Conservation (phyloP, 2,797 vertebrate species). For the Buphagus erythrorhynchus region DNA sequence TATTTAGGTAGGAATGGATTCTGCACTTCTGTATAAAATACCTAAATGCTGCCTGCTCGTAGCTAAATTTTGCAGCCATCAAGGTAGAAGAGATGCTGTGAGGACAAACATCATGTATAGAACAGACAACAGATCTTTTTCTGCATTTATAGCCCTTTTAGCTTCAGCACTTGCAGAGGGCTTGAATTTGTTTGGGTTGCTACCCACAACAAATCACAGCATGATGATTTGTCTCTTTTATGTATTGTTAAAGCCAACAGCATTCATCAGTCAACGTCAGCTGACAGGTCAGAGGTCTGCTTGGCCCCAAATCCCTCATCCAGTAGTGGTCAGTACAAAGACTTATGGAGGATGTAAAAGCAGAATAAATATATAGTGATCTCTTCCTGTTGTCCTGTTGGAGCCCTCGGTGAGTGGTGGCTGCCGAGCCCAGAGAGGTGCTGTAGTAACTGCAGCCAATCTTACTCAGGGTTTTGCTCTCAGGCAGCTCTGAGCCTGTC, state of each 20-base stretch:
- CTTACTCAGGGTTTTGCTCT: neutral
- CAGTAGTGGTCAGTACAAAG: neutral
- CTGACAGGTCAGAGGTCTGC: neutral
- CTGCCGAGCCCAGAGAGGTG: neutral
- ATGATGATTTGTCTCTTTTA: neutral
- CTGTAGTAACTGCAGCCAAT: neutral
- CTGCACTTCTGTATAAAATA: neutral
- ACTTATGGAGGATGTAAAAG: neutral
- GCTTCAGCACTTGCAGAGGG: neutral
- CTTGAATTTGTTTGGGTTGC: neutral
- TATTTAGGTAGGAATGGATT: neutral
- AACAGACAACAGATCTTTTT: neutral
- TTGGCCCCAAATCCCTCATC: neutral
- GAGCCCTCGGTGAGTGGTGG: neutral
- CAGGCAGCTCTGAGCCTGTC: neutral
- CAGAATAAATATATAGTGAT: neutral
- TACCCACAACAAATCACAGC: neutral
- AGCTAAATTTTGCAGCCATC: neutral
- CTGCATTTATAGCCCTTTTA: neutral
- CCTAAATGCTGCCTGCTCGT: neutral
- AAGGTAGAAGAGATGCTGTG: neutral
- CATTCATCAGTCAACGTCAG: neutral
- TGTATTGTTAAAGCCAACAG: neutral
- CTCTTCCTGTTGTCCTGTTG: neutral
- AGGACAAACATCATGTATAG: neutral